These are phyloP conservation scores for Callinectes sapidus DNA, from an alignment of 2,888 invertebrate species.

Conservation along the genomic window DNA sequence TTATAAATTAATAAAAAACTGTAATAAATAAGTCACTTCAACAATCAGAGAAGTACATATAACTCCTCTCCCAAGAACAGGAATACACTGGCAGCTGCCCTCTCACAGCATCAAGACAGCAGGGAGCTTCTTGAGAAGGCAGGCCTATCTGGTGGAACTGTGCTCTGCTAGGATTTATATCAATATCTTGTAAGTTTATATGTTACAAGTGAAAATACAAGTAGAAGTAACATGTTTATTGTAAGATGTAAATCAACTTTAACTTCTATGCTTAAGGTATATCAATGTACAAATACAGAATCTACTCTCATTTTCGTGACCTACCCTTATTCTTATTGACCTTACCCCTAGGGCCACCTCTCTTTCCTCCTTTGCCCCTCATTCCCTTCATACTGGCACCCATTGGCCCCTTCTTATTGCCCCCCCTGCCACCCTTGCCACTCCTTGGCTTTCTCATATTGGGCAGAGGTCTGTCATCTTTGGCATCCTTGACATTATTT, in stretches of 20 bases:
- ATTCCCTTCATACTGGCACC: neutral
- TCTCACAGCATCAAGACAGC: conserved; percentile 28
- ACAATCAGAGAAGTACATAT: neutral
- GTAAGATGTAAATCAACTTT: neutral
- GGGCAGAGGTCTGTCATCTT: conserved; percentile 76
- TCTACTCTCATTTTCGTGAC: neutral
- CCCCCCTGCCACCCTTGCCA: neutral
- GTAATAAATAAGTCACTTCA: neutral
- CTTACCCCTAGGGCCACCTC: neutral
- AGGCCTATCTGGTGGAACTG: neutral
- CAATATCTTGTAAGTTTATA: neutral
- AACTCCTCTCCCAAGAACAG: neutral
- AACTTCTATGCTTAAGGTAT: neutral
- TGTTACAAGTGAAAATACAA: neutral
- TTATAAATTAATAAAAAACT: too few relatives aligned
- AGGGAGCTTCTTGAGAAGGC: conserved; percentile 22
- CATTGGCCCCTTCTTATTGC: neutral
- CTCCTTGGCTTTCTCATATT: neutral
- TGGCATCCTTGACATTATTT: conserved; percentile 89
- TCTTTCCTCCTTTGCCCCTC: conserved; percentile 26
- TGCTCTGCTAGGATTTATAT: neutral
- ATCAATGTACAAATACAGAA: neutral
- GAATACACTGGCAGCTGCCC: conserved; percentile 24
- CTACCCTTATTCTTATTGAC: conserved; percentile 43
- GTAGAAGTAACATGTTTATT: neutral